Evolutionary conservation across 2,113 vertebrate genomes (phyloP).

Genomic region (Rhinopomastus cyanomelas): DNA sequence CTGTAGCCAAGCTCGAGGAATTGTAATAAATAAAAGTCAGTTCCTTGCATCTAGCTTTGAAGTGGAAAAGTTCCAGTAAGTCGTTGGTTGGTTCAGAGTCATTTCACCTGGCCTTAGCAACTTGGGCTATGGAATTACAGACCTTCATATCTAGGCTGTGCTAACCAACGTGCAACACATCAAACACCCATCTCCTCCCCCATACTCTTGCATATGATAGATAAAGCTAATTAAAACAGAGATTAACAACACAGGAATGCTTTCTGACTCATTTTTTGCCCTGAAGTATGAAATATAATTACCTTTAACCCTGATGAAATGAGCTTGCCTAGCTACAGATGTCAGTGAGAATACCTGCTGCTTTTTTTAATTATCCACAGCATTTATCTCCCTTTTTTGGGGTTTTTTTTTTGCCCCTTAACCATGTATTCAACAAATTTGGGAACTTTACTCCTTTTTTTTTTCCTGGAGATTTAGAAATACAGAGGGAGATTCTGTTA

Average conservation of each 20-base stretch:
- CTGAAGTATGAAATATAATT: conserved; percentile 1
- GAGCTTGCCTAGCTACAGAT: not conserved
- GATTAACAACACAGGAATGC: not conserved
- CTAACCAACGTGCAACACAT: not conserved
- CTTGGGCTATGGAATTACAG: conserved; percentile 11
- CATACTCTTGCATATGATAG: not conserved
- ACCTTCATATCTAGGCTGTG: not conserved
- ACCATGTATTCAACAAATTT: not conserved
- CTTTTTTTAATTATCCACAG: not conserved
- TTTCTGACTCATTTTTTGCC: conserved; percentile 37
- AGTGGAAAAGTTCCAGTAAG: not conserved
- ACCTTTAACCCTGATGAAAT: conserved; percentile 12
- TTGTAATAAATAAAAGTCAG: not conserved
- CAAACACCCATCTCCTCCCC: not conserved
- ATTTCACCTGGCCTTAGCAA: not conserved
- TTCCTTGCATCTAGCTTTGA: not conserved
- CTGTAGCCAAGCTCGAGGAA: not conserved
- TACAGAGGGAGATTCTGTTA: not conserved
- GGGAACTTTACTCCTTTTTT: not conserved
- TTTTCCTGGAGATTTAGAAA: not conserved
- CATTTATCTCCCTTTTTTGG: not conserved
- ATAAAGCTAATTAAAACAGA: conserved; percentile 17
- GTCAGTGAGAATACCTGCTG: not conserved
- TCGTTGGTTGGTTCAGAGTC: not conserved
- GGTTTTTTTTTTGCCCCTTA: not conserved